Conservation (phyloP, 2,888 invertebrate genomes). For the Tinea pellionella region DNA sequence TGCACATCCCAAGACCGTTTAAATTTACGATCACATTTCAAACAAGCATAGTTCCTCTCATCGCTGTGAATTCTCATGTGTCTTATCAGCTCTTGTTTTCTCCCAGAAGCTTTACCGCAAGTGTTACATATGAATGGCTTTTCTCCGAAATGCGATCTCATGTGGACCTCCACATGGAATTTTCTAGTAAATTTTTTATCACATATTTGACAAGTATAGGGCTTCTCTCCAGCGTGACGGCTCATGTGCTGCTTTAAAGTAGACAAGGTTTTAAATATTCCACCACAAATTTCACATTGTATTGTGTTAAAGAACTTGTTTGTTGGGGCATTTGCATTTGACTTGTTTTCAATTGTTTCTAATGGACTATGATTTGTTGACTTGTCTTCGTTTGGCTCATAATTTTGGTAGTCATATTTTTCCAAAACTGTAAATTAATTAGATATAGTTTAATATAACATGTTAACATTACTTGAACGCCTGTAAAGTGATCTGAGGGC, state of each 20-base stretch:
- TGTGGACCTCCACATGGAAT: constrained; percentile 54
- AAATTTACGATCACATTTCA: constrained; percentile 25
- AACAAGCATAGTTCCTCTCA: constrained; percentile 28
- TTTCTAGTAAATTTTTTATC: constrained; percentile 39
- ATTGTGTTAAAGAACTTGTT: background rate
- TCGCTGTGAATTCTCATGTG: constrained; percentile 31
- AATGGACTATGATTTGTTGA: background rate
- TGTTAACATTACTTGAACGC: too few relatives aligned
- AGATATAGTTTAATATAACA: too few relatives aligned
- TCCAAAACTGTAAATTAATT: background rate
- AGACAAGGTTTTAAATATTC: constrained; percentile 23
- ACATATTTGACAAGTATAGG: constrained; percentile 40
- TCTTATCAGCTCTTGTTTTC: constrained; percentile 28
- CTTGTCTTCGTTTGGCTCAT: background rate
- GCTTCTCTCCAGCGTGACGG: constrained; percentile 37
- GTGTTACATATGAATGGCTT: constrained; percentile 58
- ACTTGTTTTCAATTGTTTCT: background rate
- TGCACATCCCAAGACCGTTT: constrained; percentile 28
- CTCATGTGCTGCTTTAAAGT: constrained; percentile 34
- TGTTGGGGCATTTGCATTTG: background rate
- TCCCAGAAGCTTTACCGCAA: constrained; percentile 41
- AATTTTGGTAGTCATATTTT: background rate
- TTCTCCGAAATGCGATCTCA: constrained; percentile 57
- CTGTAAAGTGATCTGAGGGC: too few relatives aligned
- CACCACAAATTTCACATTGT: constrained; percentile 29